Evolutionary conservation across 2,797 vertebrate species (phyloP).

Genomic region (Myotis vivesi): DNA sequence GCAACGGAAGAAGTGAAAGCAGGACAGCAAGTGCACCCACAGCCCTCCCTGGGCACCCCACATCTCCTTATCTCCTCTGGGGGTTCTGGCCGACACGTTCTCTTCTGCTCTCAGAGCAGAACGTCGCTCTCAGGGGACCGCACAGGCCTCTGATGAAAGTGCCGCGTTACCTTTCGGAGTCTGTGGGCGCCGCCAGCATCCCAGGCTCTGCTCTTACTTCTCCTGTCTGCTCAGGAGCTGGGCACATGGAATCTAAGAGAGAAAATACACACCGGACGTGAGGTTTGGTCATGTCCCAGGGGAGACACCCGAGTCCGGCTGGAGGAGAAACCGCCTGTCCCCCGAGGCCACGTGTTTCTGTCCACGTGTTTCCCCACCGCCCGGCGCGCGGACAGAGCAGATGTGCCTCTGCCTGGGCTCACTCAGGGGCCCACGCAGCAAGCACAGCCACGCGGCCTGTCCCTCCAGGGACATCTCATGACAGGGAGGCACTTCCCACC

Average conservation of each 20-base stretch:
- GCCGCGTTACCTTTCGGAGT: constrained; percentile 81
- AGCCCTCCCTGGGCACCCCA: too few species aligned
- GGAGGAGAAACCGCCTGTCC: constrained; percentile 12
- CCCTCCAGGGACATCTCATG: neutral
- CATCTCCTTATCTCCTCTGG: neutral
- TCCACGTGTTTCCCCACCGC: constrained; percentile 36
- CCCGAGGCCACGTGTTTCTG: constrained; percentile 48
- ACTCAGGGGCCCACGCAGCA: neutral
- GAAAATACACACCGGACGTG: neutral
- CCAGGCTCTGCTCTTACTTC: neutral
- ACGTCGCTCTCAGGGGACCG: too few species aligned
- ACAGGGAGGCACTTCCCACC: constrained; percentile 61
- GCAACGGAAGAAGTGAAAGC: neutral
- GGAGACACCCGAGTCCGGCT: neutral
- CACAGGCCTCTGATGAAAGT: neutral
- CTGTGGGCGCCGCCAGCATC: constrained; percentile 19
- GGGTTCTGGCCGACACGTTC: neutral
- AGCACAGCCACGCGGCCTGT: constrained; percentile 27
- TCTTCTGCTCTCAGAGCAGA: neutral
- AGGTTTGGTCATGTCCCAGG: neutral
- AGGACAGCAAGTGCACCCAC: neutral
- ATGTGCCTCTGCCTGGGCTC: constrained; percentile 31
- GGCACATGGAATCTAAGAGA: constrained; percentile 69
- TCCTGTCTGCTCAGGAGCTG: constrained; percentile 45
- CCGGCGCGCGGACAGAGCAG: neutral